Conservation (phyloP, 23 tunicate species). For the Diplosoma virens region DNA sequence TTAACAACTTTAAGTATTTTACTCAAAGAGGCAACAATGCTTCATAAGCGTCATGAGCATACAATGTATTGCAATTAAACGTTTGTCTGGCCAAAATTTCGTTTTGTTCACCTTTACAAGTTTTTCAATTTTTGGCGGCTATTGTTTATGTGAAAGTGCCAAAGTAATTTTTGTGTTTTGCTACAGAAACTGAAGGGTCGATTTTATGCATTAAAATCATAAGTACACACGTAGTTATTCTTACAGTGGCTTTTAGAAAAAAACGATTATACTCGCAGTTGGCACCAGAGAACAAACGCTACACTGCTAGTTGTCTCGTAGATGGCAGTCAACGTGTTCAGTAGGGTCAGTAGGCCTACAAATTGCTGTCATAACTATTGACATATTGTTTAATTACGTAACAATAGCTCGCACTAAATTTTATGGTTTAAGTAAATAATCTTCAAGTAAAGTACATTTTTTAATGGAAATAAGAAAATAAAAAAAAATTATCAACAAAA, state of each 20-base stretch:
- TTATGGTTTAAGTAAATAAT: too few relatives aligned
- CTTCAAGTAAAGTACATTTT: too few relatives aligned
- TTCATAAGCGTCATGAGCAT: slow-evolving; percentile 12
- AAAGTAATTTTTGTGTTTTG: slow-evolving; percentile 15
- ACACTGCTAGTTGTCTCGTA: slow-evolving; percentile 12
- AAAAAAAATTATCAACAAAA: too few relatives aligned
- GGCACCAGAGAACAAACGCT: slow-evolving; percentile 25
- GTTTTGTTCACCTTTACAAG: not conserved
- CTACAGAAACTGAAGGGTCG: slow-evolving; percentile 15
- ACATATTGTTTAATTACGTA: too few relatives aligned
- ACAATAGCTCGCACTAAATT: too few relatives aligned
- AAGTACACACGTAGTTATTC: slow-evolving; percentile 5
- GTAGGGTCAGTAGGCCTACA: too few relatives aligned
- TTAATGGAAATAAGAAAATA: too few relatives aligned
- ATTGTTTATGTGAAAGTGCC: slow-evolving; percentile 11
- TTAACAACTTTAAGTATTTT: slow-evolving; percentile 4
- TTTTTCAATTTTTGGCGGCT: slow-evolving; percentile 16
- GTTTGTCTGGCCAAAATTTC: slow-evolving; percentile 5
- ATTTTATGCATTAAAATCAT: slow-evolving; percentile 21
- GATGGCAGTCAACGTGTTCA: slow-evolving; percentile 23
- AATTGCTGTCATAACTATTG: too few relatives aligned
- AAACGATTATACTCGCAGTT: slow-evolving; percentile 24
- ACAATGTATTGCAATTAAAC: not conserved
- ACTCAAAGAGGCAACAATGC: slow-evolving; percentile 27
- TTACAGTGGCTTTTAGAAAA: slow-evolving; percentile 2